These are phyloP conservation scores for Siphamia tubifer DNA, from an alignment of 2,113 vertebrate species.

Conservation along the genomic window DNA sequence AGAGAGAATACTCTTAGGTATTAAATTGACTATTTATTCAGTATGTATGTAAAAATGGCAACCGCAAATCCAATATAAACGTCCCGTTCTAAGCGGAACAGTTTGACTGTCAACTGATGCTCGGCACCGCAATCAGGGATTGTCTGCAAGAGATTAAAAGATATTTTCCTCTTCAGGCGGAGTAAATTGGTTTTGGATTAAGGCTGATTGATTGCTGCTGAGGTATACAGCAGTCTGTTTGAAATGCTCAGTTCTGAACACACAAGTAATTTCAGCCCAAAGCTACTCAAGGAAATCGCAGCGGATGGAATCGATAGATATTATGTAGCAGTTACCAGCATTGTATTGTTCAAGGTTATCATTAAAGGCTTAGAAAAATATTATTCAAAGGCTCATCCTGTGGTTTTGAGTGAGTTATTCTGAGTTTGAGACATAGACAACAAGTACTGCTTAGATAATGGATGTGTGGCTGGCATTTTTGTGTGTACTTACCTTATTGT, in stretches of 20 bases:
- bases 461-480: too few species aligned
- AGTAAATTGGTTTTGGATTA: slow-evolving; percentile 84
- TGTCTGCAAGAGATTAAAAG: slow-evolving; percentile 81
- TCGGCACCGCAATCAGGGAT: slow-evolving; percentile 72
- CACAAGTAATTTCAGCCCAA: slow-evolving; percentile 68
- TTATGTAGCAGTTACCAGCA: slow-evolving; percentile 68
- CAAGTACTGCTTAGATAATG: neutral
- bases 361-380: slow-evolving; percentile 61
- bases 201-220: slow-evolving; percentile 79
- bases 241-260: slow-evolving; percentile 73
- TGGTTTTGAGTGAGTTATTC: slow-evolving; percentile 11
- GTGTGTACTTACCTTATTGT: slow-evolving; percentile 5
- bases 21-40: slow-evolving; percentile 39
- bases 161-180: slow-evolving; percentile 80
- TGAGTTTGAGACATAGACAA: neutral
- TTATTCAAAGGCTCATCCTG: slow-evolving; percentile 54
- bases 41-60: slow-evolving; percentile 50
- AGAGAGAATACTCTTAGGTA: slow-evolving; percentile 21
- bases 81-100: slow-evolving; percentile 55
- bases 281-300: slow-evolving; percentile 73
- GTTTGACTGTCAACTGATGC: slow-evolving; percentile 74
- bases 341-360: slow-evolving; percentile 69
- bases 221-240: slow-evolving; percentile 74
- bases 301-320: slow-evolving; percentile 72
- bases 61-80: slow-evolving; percentile 56